Conservation (phyloP, 2,888 invertebrate genomes). For the Noctua fimbriata region DNA sequence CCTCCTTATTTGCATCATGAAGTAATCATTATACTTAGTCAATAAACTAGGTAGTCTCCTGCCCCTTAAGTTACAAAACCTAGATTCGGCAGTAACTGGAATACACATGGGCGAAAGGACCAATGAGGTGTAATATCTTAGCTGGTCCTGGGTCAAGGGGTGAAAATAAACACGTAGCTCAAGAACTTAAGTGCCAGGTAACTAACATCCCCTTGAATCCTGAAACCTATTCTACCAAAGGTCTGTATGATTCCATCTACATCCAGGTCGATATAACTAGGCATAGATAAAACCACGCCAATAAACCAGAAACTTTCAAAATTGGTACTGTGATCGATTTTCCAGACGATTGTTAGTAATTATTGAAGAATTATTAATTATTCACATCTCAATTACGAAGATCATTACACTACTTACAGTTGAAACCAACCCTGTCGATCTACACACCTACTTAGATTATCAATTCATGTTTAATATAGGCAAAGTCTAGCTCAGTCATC, state of each 20-base stretch:
- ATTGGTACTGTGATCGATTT: neutral
- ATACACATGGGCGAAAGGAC: neutral
- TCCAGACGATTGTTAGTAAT: neutral
- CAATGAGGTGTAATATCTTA: neutral
- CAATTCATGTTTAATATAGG: neutral
- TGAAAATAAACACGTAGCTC: neutral
- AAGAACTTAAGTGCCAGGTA: neutral
- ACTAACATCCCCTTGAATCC: neutral
- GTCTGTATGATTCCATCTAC: neutral
- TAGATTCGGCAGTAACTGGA: neutral
- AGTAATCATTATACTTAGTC: neutral
- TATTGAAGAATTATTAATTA: constrained; percentile 2
- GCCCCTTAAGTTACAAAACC: neutral
- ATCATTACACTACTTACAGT: neutral
- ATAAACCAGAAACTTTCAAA: neutral
- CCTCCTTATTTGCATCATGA: neutral
- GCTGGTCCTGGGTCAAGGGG: neutral
- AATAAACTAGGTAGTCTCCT: neutral
- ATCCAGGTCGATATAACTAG: constrained; percentile 3
- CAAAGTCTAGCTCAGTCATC: neutral
- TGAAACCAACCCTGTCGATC: neutral
- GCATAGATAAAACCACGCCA: neutral
- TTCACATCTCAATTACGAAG: constrained; percentile 22
- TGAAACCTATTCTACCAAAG: neutral
- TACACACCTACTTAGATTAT: neutral